Evolutionary conservation across 1,140 invertebrate species (phyloP).

Genomic region (Eumaeus atala): DNA sequence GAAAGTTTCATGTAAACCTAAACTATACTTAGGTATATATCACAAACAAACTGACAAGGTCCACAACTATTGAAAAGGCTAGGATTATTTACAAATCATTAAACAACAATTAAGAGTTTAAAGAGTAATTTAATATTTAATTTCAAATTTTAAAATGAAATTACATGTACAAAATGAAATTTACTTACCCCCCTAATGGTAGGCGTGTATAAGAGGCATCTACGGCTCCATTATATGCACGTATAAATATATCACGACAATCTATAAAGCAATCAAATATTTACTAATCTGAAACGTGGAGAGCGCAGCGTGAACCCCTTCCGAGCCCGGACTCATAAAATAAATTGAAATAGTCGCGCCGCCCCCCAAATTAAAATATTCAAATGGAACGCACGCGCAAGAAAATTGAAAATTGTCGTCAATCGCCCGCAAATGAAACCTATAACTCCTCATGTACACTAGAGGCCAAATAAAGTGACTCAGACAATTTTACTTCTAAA

Average conservation of each 20-base stretch:
- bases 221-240: slow-evolving; percentile 34
- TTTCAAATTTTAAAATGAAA: not conserved
- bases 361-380: slow-evolving; percentile 74
- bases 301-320: slow-evolving; percentile 62
- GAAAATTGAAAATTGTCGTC: slow-evolving; percentile 74
- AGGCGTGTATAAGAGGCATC: slow-evolving; percentile 20
- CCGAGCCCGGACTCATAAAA: slow-evolving; percentile 66
- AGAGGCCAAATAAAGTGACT: slow-evolving; percentile 28
- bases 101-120: no score
- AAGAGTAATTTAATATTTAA: not conserved
- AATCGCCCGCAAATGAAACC: slow-evolving; percentile 73
- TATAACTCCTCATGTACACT: slow-evolving; percentile 68
- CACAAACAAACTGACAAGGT: no score
- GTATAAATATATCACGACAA: slow-evolving; percentile 59
- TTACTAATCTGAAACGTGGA: slow-evolving; percentile 68
- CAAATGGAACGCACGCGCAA: slow-evolving; percentile 74
- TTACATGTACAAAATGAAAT: slow-evolving; percentile 5
- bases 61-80: no score
- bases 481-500: not conserved
- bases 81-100: no score
- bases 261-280: slow-evolving; percentile 73
- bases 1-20: no score
- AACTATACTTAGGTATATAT: no score
- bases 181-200: not conserved
- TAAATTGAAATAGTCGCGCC: slow-evolving; percentile 73